Conservation (phyloP, 1,140 invertebrate genomes). For the Leguminivora glycinivorella region DNA sequence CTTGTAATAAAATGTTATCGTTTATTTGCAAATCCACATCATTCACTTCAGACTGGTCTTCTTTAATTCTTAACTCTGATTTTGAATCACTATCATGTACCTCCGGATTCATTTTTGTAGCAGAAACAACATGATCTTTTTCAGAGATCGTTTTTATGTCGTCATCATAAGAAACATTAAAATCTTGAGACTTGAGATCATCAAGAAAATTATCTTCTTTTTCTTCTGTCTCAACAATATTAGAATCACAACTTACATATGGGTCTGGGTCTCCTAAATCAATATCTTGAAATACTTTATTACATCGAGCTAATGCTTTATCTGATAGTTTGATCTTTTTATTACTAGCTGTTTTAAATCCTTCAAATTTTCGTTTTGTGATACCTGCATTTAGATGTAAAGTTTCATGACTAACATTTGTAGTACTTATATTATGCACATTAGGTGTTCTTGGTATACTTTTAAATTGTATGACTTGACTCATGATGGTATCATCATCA, state of each 20-base stretch:
- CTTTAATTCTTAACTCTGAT: neutral
- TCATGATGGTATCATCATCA: slow-evolving; percentile 22
- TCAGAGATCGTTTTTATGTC: neutral
- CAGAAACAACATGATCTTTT: neutral
- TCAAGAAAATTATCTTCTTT: neutral
- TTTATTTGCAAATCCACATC: slow-evolving; percentile 24
- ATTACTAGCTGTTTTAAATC: slow-evolving; percentile 32
- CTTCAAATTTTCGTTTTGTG: slow-evolving; percentile 20
- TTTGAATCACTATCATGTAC: slow-evolving; percentile 1
- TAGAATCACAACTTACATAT: neutral
- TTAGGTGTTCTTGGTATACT: slow-evolving; percentile 14
- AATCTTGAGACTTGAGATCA: neutral
- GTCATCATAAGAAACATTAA: neutral
- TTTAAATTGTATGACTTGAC: slow-evolving; percentile 22
- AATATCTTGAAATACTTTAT: slow-evolving; percentile 31
- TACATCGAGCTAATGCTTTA: slow-evolving; percentile 23
- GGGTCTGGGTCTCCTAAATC: neutral
- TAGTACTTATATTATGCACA: neutral
- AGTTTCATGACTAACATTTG: neutral
- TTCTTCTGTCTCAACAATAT: neutral
- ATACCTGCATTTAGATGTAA: neutral
- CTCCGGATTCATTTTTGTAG: neutral
- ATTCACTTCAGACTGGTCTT: neutral
- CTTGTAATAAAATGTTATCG: slow-evolving; percentile 37
- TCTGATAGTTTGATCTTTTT: slow-evolving; percentile 44